Evolutionary conservation across 2,888 invertebrate species (phyloP).

Genomic region (Meiosimyza platycephala): DNA sequence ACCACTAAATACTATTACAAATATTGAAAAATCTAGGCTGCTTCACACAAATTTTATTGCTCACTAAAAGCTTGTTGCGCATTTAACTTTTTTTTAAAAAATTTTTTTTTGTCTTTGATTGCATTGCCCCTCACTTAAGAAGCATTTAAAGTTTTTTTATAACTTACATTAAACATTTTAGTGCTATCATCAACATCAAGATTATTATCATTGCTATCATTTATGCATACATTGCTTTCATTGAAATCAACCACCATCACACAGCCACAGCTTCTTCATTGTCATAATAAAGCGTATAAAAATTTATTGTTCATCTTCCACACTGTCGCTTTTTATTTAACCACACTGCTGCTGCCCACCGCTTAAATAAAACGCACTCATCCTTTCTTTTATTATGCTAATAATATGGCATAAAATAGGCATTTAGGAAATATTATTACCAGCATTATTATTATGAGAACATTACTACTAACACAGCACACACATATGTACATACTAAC

Average conservation of each 20-base stretch:
- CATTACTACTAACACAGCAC: too few relatives aligned
- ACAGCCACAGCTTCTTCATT: background rate
- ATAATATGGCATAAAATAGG: slow-evolving; percentile 60
- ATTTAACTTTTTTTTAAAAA: too few relatives aligned
- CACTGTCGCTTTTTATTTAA: background rate
- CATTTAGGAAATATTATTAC: slow-evolving; percentile 48
- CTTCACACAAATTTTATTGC: background rate
- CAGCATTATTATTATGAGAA: slow-evolving; percentile 39
- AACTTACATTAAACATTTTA: background rate
- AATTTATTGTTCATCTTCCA: background rate
- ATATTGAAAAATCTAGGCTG: background rate
- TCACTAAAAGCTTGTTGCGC: too few relatives aligned
- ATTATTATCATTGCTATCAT: too few relatives aligned
- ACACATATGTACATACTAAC: too few relatives aligned
- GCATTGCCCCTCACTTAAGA: too few relatives aligned
- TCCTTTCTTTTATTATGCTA: slow-evolving; percentile 62
- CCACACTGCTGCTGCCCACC: background rate
- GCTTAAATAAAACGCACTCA: background rate
- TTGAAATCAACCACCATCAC: background rate
- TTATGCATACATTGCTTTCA: background rate
- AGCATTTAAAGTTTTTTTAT: background rate
- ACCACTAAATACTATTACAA: background rate
- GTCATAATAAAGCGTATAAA: background rate
- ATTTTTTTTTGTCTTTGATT: too few relatives aligned
- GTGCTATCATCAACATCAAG: slow-evolving; percentile 9